These are phyloP conservation scores for human (Homo sapiens) DNA, from an alignment of 2,113 vertebrate species.

Conservation along the genomic window GRCh38 chr2:119481501-119482000, in stretches of 20 bases:
- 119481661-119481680: neutral
- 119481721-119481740: neutral
- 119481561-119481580: neutral
- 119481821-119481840: rapidly evolving
- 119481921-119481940: neutral
- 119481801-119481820: rapidly evolving
- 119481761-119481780: neutral
- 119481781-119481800: neutral
- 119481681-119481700: rapidly evolving
- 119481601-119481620: neutral
- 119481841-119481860: rapidly evolving
- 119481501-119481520: neutral
- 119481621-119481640: neutral
- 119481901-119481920: neutral
- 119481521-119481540: neutral
- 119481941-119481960: neutral
- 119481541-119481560: neutral
- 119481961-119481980: neutral
- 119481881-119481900: neutral
- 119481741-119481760: neutral
- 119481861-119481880: neutral
- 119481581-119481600: neutral
- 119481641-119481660: neutral
- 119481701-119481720: neutral
- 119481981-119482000: neutral